These are phyloP conservation scores for Brachionichthys hirsutus DNA, from an alignment of 2,113 vertebrate genomes.

Conservation along the genomic window DNA sequence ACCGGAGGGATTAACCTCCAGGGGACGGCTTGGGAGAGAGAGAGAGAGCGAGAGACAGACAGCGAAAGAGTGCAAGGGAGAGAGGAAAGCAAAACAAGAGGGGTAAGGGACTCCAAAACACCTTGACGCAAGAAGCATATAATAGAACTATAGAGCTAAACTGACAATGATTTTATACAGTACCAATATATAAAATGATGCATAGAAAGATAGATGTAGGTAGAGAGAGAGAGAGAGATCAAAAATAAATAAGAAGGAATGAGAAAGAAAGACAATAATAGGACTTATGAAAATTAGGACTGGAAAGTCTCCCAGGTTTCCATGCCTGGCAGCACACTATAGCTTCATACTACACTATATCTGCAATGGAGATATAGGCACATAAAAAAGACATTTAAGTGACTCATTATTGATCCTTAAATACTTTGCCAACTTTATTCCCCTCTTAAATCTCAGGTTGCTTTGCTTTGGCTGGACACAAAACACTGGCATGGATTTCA, in stretches of 20 bases:
- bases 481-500: constrained; percentile 5
- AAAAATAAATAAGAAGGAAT: too few relatives aligned
- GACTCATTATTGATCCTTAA: constrained; percentile 7
- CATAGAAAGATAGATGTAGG: background rate
- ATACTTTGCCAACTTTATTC: background rate
- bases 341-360: too few relatives aligned
- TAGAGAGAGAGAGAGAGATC: background rate
- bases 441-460: background rate
- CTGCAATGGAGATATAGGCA: background rate
- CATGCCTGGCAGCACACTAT: too few relatives aligned
- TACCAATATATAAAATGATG: background rate
- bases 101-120: constrained; percentile 23
- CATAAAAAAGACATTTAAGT: constrained; percentile 11
- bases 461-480: constrained; percentile 20
- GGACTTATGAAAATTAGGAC: too few relatives aligned
- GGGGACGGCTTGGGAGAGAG: constrained; percentile 40
- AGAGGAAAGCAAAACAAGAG: constrained; percentile 23
- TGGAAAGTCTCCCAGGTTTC: too few relatives aligned
- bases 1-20: constrained; percentile 69
- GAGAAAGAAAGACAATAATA: too few relatives aligned
- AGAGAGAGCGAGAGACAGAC: constrained; percentile 13
- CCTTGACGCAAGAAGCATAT: constrained; percentile 3
- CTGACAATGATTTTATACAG: background rate
- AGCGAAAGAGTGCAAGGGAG: constrained; percentile 4
- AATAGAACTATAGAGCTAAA: background rate